phyloP scores from a whole-genome alignment of 2,797 vertebrate species.

The Peromyscus aztecus region DNA sequence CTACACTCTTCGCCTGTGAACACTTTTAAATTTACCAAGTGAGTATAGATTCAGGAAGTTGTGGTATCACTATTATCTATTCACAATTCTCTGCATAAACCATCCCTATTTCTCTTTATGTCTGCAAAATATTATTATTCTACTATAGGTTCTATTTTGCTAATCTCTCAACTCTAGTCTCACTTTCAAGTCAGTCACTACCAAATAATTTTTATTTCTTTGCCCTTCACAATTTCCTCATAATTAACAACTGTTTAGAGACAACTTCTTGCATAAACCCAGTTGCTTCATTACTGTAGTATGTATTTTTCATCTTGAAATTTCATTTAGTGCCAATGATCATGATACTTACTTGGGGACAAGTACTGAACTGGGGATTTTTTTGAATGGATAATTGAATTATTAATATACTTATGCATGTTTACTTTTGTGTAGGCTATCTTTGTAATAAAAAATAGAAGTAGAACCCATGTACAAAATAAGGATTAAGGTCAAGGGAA shows the following conservation, averaged over 20 bases:
- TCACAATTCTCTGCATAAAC: neutral
- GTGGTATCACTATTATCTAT: neutral
- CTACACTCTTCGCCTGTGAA: neutral
- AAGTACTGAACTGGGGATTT: neutral
- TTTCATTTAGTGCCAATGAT: neutral
- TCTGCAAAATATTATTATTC: neutral
- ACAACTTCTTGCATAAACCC: slow-evolving; percentile 17
- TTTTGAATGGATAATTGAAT: slow-evolving; percentile 6
- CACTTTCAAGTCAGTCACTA: neutral
- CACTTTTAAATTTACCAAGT: neutral
- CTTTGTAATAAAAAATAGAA: neutral
- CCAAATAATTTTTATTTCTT: slow-evolving; percentile 2
- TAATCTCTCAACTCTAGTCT: neutral
- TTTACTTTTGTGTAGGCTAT: neutral
- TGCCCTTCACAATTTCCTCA: neutral
- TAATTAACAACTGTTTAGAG: neutral
- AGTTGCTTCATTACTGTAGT: slow-evolving; percentile 34
- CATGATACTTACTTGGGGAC: neutral
- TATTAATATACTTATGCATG: neutral
- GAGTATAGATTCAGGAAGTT: neutral
- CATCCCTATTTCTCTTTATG: neutral
- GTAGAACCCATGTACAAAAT: neutral
- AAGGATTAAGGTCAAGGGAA: neutral
- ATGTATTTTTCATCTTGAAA: slow-evolving; percentile 5
- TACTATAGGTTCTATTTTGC: neutral